Evolutionary conservation across 2,797 vertebrate species (phyloP).

Genomic region (Mareca strepera): DNA sequence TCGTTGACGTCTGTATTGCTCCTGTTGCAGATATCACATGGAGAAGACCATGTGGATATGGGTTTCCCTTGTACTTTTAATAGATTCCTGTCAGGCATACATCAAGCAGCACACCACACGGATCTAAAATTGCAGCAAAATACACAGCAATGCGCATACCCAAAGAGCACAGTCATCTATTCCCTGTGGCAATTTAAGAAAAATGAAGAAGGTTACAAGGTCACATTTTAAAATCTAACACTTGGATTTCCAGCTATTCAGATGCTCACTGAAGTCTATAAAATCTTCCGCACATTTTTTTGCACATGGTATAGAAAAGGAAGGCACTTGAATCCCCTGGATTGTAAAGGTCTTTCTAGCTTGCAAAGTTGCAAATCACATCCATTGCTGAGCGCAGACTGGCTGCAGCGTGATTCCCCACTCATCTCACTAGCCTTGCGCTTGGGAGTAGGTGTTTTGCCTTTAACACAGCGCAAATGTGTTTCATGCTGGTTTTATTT

Average conservation of each 20-base stretch:
- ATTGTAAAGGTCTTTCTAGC: not conserved
- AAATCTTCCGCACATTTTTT: not conserved
- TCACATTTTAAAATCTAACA: not conserved
- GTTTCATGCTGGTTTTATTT: not conserved
- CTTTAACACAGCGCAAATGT: not conserved
- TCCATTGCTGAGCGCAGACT: not conserved
- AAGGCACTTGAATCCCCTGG: not conserved
- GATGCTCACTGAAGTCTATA: not conserved
- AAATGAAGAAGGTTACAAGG: not conserved
- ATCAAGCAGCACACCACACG: not conserved
- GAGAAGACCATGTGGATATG: not conserved
- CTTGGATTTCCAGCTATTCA: not conserved
- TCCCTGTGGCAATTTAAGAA: not conserved
- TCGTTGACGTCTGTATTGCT: not conserved
- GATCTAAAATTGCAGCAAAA: not conserved
- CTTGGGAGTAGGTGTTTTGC: not conserved
- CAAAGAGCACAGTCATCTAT: not conserved
- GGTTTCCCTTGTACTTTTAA: not conserved
- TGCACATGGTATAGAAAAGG: not conserved
- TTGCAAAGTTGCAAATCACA: not conserved
- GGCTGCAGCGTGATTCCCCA: not conserved
- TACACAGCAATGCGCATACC: not conserved
- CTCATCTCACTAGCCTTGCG: not conserved
- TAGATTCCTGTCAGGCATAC: not conserved
- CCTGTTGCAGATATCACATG: not conserved